These are phyloP conservation scores for Ctenicera cuprea DNA, from an alignment of 2,888 invertebrate genomes.

Conservation along the genomic window DNA sequence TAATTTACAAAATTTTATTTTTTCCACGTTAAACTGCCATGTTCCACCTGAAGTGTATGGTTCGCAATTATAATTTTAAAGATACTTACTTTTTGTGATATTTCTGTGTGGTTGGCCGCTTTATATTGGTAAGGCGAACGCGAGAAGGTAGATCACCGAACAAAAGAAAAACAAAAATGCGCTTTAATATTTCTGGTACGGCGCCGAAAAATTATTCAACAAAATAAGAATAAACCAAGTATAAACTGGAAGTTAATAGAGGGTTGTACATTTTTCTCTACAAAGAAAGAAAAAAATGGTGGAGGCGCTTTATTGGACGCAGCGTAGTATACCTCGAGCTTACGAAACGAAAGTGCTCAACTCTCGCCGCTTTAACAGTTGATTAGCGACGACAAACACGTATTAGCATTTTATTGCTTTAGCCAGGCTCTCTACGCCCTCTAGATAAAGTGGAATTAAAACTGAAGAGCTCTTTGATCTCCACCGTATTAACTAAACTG, in stretches of 20 bases:
- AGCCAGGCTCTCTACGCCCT: conserved; percentile 73
- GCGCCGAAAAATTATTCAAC: background rate
- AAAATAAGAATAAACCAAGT: background rate
- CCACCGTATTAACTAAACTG: conserved; percentile 72
- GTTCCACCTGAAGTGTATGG: too few relatives aligned
- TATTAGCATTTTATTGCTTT: conserved; percentile 83
- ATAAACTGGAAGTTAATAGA: too few relatives aligned
- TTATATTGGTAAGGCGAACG: too few relatives aligned
- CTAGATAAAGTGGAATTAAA: conserved; percentile 77
- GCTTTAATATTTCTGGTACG: too few relatives aligned
- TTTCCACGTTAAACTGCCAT: too few relatives aligned
- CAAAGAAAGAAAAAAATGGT: background rate
- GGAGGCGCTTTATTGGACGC: conserved; percentile 18
- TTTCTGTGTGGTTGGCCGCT: too few relatives aligned
- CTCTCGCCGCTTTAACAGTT: conserved; percentile 68
- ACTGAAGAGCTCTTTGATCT: conserved; percentile 75
- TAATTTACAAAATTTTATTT: too few relatives aligned
- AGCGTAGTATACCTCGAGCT: conserved; percentile 22
- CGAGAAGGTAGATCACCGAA: too few relatives aligned
- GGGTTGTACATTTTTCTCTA: background rate
- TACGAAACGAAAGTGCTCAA: conserved; percentile 48
- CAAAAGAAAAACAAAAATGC: too few relatives aligned
- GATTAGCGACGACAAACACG: conserved; percentile 81
- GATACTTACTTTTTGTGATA: too few relatives aligned
- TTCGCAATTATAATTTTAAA: too few relatives aligned